A percentile compares a stretch with the other conserved stretches of the same genome.
phyloP scores from a whole-genome alignment of 2,113 vertebrate genomes.

The Orientallactaga bullata region DNA sequence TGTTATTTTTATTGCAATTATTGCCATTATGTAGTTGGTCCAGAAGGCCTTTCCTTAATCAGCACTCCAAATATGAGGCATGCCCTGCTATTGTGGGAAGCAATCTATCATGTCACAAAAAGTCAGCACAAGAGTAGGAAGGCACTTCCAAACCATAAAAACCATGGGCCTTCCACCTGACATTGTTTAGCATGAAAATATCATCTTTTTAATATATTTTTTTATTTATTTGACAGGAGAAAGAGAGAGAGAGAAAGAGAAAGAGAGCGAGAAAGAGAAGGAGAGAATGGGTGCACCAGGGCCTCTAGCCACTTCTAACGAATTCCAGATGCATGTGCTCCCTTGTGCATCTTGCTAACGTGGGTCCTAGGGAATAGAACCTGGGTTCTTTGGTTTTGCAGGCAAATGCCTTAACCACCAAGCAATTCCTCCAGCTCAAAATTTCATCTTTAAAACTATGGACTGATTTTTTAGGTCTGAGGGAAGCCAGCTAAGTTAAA shows the following conservation, averaged over 20 bases:
- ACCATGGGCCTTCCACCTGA: background rate
- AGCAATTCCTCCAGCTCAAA: too few species aligned
- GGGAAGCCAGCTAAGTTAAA: slow-evolving; percentile 19
- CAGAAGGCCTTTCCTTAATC: slow-evolving; percentile 35
- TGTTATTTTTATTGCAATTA: slow-evolving; percentile 35
- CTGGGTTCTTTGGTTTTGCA: too few species aligned
- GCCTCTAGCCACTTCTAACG: too few species aligned
- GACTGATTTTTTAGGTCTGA: slow-evolving; percentile 16
- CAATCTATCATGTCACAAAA: slow-evolving; percentile 14
- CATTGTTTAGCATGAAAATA: background rate
- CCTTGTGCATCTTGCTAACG: too few species aligned
- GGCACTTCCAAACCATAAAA: background rate
- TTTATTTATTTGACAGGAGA: too few species aligned
- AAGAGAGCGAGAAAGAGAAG: too few species aligned
- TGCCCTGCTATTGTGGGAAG: background rate
- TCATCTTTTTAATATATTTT: background rate
- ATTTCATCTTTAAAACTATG: background rate
- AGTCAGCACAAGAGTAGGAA: background rate
- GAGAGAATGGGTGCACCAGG: too few species aligned
- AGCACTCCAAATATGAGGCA: background rate
- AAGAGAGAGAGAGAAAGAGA: too few species aligned
- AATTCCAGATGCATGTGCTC: too few species aligned
- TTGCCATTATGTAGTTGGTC: background rate
- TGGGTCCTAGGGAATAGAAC: too few species aligned
- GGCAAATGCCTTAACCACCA: too few species aligned